Evolutionary conservation across 1,140 invertebrate species (phyloP), one percentile per base, ranked within the genome.

Genomic region (Magallana ariakensis): DNA sequence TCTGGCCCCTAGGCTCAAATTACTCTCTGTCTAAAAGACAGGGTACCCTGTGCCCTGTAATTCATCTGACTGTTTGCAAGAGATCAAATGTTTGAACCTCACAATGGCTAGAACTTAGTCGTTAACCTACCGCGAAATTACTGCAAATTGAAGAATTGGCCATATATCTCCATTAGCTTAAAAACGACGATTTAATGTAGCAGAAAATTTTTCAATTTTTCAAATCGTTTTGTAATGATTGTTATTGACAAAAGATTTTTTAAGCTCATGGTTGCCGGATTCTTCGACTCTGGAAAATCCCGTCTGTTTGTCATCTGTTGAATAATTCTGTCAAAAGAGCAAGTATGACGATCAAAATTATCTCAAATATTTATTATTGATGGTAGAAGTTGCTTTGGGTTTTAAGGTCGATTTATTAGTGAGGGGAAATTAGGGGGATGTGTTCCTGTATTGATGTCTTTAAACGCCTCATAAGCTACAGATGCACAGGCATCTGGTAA

Each of bases 191-290:
- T 62, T 62, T 62, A 62, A 62, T 62, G 58, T 62, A 62, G 58
- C 58, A 62, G 58, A 62, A 62, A 62, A 62, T 62, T 62, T 58
- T 62, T 62, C 58, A 62, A 62, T 62, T 62, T 62, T 62, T 62
- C 58, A 62, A 62, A 62, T 62, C 58, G 58, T 15, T 62, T 46
- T 62, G 58, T 62, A 62, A 62, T 62, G 58, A 62, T 62, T 62
- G n/a, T 62, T 62, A 62, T 46, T 62, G 58, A 62, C 58, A 62
- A 62, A n/a, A 62, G 15, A 16, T 62, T 62, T 62, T 16, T 62
- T 62, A 46, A n/a, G 58, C 58, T 62, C 16, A 62, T 62, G 58
- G 8, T 62, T 62, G 19, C 58, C 9, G 58, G 58, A 62, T 62
- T 62, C 9, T 7, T 1, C 19, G 58, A 62, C 58, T n/a, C 58